Conservation (phyloP, 1,140 invertebrate genomes). For the Papilio dardanus region DNA sequence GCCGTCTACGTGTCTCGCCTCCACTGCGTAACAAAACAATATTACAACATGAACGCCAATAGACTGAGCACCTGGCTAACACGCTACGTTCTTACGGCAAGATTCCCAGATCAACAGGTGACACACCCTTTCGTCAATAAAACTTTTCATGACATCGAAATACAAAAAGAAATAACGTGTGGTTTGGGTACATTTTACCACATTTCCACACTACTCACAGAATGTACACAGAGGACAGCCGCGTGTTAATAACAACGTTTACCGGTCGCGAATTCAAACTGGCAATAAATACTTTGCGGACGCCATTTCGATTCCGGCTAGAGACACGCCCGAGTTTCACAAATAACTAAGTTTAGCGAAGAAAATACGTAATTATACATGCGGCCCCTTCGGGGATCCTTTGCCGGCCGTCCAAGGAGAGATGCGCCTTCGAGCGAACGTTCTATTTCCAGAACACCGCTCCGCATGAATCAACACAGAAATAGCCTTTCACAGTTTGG, state of each 20-base stretch:
- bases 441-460: slow-evolving; percentile 81
- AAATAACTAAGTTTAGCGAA: slow-evolving; percentile 45
- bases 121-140: slow-evolving; percentile 67
- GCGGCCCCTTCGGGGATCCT: slow-evolving; percentile 63
- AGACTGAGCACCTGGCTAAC: slow-evolving; percentile 52
- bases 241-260: slow-evolving; percentile 63
- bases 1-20: slow-evolving; percentile 72
- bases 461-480: slow-evolving; percentile 81
- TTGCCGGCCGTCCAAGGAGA: slow-evolving; percentile 56
- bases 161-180: slow-evolving; percentile 37
- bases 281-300: slow-evolving; percentile 66
- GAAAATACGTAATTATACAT: slow-evolving; percentile 51
- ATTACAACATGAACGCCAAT: slow-evolving; percentile 44
- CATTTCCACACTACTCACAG: slow-evolving; percentile 37
- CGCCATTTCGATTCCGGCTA: slow-evolving; percentile 75
- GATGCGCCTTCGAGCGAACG: slow-evolving; percentile 73
- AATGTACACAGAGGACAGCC: slow-evolving; percentile 44
- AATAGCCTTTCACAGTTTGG: slow-evolving; percentile 78
- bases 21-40: slow-evolving; percentile 69
- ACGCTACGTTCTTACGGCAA: slow-evolving; percentile 48
- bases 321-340: slow-evolving; percentile 71
- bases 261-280: slow-evolving; percentile 79
- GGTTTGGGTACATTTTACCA: slow-evolving; percentile 32
- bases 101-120: slow-evolving; percentile 70
- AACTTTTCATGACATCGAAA: slow-evolving; percentile 23